Conservation (phyloP, 2,888 invertebrate genomes). For the Colletes collaris region DNA sequence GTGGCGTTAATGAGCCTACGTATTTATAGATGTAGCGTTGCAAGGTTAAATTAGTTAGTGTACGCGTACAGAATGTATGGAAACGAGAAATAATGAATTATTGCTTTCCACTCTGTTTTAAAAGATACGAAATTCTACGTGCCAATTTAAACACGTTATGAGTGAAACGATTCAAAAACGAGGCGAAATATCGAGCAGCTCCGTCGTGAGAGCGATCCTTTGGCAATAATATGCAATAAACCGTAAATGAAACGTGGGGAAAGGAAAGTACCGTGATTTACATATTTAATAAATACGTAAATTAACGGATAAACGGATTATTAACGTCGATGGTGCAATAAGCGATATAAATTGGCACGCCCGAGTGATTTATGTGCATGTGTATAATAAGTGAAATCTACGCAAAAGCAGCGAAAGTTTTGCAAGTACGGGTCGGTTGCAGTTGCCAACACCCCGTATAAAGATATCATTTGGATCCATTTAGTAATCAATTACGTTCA, state of each 20-base stretch:
- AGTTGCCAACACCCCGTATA: background rate
- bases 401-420: constrained; percentile 26
- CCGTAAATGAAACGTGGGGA: background rate
- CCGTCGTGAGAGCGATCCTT: background rate
- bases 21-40: too few relatives aligned
- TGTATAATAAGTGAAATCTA: constrained; percentile 46
- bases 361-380: constrained; percentile 31
- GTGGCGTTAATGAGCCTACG: too few relatives aligned
- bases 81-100: too few relatives aligned
- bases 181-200: constrained; percentile 11
- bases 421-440: background rate
- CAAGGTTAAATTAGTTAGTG: too few relatives aligned
- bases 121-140: too few relatives aligned
- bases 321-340: constrained; percentile 13
- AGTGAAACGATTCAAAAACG: too few relatives aligned
- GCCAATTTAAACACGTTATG: too few relatives aligned
- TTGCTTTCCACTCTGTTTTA: too few relatives aligned
- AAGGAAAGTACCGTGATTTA: constrained; percentile 39
- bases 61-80: too few relatives aligned
- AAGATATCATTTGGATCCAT: constrained; percentile 9
- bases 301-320: constrained; percentile 34
- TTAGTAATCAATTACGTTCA: background rate
- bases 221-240: constrained; percentile 14
- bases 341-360: constrained; percentile 12
- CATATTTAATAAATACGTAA: constrained; percentile 33